Conservation (phyloP, 2,888 invertebrate genomes). For the Thysanoteuthis rhombus region DNA sequence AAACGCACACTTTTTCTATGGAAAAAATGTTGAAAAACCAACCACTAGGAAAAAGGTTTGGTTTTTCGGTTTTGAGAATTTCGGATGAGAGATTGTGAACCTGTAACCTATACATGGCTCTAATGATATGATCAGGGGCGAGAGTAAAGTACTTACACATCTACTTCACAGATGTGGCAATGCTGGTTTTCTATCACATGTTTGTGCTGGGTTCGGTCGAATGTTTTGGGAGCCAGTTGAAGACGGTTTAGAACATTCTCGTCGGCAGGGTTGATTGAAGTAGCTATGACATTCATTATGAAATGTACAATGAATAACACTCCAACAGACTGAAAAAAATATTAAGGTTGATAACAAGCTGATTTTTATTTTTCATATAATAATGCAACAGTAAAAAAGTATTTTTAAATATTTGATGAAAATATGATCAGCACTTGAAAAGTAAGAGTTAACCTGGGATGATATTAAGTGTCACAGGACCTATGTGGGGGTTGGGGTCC, state of each 20-base stretch:
- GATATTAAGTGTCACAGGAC: no score
- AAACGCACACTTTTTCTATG: no score
- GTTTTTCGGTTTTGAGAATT: no score
- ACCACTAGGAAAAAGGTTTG: no score
- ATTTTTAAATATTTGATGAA: not conserved
- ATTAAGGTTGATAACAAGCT: not conserved
- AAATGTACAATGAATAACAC: conserved; percentile 78
- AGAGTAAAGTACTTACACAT: conserved; percentile 64
- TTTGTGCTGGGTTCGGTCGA: conserved; percentile 85
- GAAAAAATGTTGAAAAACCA: no score
- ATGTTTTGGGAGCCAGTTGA: conserved; percentile 62
- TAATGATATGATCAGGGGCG: no score
- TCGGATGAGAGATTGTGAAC: no score
- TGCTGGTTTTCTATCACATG: conserved; percentile 96
- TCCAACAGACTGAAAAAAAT: conserved; percentile 20
- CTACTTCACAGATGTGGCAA: conserved; percentile 86
- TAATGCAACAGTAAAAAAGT: not conserved
- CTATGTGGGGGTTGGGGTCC: no score
- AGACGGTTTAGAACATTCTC: conserved; percentile 74
- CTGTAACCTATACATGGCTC: no score
- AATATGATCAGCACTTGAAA: no score
- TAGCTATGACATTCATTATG: conserved; percentile 80
- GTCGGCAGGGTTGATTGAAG: conserved; percentile 90
- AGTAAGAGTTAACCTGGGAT: no score
- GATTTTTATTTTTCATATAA: not conserved